Percentiles rank a stretch among this genome's conserved stretches.
phyloP scores from a whole-genome alignment of 2,888 invertebrate genomes.

The Epirrhoe tristata region DNA sequence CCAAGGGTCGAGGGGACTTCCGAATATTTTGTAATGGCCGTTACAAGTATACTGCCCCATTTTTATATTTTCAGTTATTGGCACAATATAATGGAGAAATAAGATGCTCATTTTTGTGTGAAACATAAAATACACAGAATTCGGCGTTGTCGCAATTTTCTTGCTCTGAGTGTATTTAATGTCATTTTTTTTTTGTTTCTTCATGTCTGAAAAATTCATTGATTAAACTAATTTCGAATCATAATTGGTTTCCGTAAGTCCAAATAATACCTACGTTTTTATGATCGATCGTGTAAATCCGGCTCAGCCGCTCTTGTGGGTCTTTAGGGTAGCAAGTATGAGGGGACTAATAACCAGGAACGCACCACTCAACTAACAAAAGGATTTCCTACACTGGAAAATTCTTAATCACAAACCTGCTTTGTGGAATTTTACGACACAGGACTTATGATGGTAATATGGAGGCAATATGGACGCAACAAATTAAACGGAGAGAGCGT shows the following conservation, averaged over 20 bases:
- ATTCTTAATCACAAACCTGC: slow-evolving; percentile 60
- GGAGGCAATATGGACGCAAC: slow-evolving; percentile 24
- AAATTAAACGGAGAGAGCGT: slow-evolving; percentile 23
- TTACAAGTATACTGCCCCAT: slow-evolving; percentile 60
- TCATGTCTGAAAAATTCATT: not conserved
- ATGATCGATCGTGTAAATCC: slow-evolving; percentile 72
- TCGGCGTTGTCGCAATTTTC: slow-evolving; percentile 13
- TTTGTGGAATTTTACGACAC: slow-evolving; percentile 51
- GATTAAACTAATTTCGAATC: not conserved
- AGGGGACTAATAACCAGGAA: slow-evolving; percentile 62
- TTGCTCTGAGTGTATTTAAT: not conserved
- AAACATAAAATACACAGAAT: slow-evolving; percentile 38
- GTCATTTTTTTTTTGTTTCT: not conserved
- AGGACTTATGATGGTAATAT: slow-evolving; percentile 14
- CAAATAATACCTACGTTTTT: slow-evolving; percentile 54
- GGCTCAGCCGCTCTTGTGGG: slow-evolving; percentile 68
- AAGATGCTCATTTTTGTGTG: slow-evolving; percentile 46
- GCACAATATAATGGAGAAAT: slow-evolving; percentile 55
- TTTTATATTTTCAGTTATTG: slow-evolving; percentile 58
- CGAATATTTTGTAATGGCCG: slow-evolving; percentile 65
- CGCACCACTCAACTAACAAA: slow-evolving; percentile 65
- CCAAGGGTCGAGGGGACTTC: slow-evolving; percentile 67
- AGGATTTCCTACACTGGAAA: slow-evolving; percentile 64
- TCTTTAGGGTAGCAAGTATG: slow-evolving; percentile 54
- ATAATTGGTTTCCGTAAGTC: slow-evolving; percentile 39